Evolutionary conservation across 2,888 invertebrate genomes (phyloP).

Genomic region (Tipula vernalis): DNA sequence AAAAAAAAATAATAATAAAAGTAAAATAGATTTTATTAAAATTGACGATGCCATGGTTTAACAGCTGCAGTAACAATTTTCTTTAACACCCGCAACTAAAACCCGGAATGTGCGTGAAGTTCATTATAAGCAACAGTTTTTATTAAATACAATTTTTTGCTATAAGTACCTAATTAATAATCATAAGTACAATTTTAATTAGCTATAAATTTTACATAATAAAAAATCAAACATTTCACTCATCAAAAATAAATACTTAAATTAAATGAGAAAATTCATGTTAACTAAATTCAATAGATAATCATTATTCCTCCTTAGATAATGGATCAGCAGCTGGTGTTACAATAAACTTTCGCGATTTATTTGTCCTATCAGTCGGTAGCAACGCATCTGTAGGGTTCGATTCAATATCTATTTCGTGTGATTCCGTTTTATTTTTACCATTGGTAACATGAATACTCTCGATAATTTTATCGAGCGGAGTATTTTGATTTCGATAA

Average conservation of each 20-base stretch:
- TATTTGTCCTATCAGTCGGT: not conserved
- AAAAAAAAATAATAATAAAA: too few relatives aligned
- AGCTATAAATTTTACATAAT: not conserved
- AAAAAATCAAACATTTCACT: not conserved
- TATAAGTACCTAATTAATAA: not conserved
- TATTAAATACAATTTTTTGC: not conserved
- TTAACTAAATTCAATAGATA: not conserved
- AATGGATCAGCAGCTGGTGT: slow-evolving; percentile 17
- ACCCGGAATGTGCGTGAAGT: not conserved
- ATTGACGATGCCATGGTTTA: too few relatives aligned
- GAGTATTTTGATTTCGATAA: slow-evolving; percentile 11
- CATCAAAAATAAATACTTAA: not conserved
- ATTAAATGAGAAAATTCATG: not conserved
- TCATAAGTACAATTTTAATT: not conserved
- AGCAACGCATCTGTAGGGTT: not conserved
- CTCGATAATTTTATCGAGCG: slow-evolving; percentile 13
- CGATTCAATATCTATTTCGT: not conserved
- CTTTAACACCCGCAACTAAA: not conserved
- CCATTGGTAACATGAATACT: slow-evolving; percentile 7
- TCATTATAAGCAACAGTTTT: not conserved
- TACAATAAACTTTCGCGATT: slow-evolving; percentile 20
- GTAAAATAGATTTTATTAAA: too few relatives aligned
- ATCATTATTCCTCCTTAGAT: not conserved
- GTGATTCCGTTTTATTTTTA: slow-evolving; percentile 13
- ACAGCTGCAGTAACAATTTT: too few relatives aligned